Base-by-base conservation (phyloP, 2,113 vertebrate genomes). In the Megaptera novaeangliae region DNA sequence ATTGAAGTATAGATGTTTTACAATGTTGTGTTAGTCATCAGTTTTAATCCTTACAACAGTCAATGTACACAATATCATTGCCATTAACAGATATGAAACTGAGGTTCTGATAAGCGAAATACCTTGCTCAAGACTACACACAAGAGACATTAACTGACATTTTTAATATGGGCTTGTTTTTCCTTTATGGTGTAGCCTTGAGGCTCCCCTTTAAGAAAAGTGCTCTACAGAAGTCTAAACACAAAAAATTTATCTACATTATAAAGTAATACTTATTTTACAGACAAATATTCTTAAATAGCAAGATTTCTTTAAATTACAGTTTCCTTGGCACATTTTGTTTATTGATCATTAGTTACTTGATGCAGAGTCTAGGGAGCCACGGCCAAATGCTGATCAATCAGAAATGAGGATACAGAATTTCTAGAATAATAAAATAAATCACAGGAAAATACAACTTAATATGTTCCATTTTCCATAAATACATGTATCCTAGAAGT, bases 181-280 rank as follows among this genome's bases (percentile, higher is more conserved):
- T 93, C 41, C 13, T 88, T 94, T 85, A 25, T 57, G 36, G 27
- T 68, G 31, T 0, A 90, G 34, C 29, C 36, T 94, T 92, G 63
- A 95, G n/a, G 39, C 59, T 95, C 29, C 59, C 13, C 36, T 89
- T 94, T 89, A 95, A 92, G 69, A 80, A 91, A 95, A 87, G 18
- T 95, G 39, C n/a, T 96, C 39, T 88, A 49, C 7, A 86, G 82
- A 97, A 91, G 88, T 88, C 44, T 94, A 91, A 95, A 93, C 34
- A 91, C 57, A 72, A 95, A 75, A 57, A 86, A 36, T 9, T 10
- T 97, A 78, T 78, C 92, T 72, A 93, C 6, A 29, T 88, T 86
- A 78, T 69, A 94, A 94, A 93, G 68, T 77, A 81, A 80, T 91
- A 68, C 20, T 94, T 85, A 61, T 17, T 78, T 88, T 72, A 88